Base-by-base conservation (phyloP, 2,888 invertebrate species). In the Mayetiola destructor region DNA sequence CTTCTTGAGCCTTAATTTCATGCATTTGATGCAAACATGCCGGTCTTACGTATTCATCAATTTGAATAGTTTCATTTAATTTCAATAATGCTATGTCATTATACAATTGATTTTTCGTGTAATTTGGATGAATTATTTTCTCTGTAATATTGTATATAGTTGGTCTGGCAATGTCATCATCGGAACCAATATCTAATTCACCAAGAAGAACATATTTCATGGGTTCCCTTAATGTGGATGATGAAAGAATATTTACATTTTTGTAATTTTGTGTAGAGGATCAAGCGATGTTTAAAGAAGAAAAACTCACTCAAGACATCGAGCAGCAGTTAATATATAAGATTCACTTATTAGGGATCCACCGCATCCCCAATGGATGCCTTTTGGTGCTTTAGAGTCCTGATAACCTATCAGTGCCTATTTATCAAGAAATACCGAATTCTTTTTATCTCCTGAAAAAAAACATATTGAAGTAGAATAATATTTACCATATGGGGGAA, bases 241-340 rank as follows among this genome's bases (percentile, higher is more conserved):
- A 6, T 9, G 6, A 12, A 32, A 32, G 32, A 32, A 12, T 9
- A 32, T 9, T 6, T 12, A 6, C 6, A 32, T 36, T 21, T 8
- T 23, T 35, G n/a, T 20, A 37, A 14, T 21, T n/a, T 21, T 55
- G 5, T 36, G n/a, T n/a, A n/a, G n/a, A n/a, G n/a, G n/a, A n/a
- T n/a, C n/a, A n/a, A n/a, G n/a, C n/a, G n/a, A n/a, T n/a, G n/a
- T n/a, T n/a, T n/a, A n/a, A n/a, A n/a, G n/a, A n/a, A n/a, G n/a
- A n/a, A n/a, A n/a, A 18, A 52, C 36, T 55, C 6, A 23, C 32
- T 9, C 32, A 27, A 69, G 61, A 61, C 81, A 81, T 63, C 81
- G 81, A 0, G 79, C 80, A 4, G 82, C 81, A 1, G 80, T 79
- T 12, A 81, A 64, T 2, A 82, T 71, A 65, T 73, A 79, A 52